A percentile compares a stretch with the other conserved stretches of the same genome.
phyloP scores from a whole-genome alignment of 64 coral and sea anemone genomes.

The Pocillopora damicornis region DNA sequence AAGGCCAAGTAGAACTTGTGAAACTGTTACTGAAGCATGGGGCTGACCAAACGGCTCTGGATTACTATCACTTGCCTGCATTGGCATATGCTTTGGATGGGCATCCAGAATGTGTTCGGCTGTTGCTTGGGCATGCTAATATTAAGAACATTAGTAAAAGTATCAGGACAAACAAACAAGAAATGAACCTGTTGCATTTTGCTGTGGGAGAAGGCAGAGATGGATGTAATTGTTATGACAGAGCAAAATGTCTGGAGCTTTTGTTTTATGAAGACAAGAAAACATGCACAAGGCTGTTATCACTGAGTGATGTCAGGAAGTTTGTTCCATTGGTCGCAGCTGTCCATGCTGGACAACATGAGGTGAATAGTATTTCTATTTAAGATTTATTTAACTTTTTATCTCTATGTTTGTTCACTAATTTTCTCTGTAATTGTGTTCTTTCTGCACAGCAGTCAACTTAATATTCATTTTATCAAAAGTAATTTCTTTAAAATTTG shows the following conservation, averaged over 20 bases:
- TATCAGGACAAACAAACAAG: slow-evolving; percentile 29
- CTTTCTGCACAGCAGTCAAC: too few relatives aligned
- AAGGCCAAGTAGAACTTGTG: slow-evolving; percentile 66
- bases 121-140: slow-evolving; percentile 46
- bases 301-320: slow-evolving; percentile 39
- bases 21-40: slow-evolving; percentile 65
- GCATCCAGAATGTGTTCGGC: slow-evolving; percentile 62
- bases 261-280: slow-evolving; percentile 74
- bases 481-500: too few relatives aligned
- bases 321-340: slow-evolving; percentile 72
- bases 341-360: slow-evolving; percentile 75
- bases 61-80: slow-evolving; percentile 59
- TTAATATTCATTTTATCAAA: too few relatives aligned
- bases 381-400: too few relatives aligned
- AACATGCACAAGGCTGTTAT: slow-evolving; percentile 34
- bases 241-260: slow-evolving; percentile 69
- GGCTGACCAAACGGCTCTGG: slow-evolving; percentile 44
- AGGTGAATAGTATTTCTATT: slow-evolving; percentile 32
- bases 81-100: slow-evolving; percentile 79
- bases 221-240: slow-evolving; percentile 9
- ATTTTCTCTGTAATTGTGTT: too few relatives aligned
- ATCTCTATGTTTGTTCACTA: too few relatives aligned
- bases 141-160: slow-evolving; percentile 53
- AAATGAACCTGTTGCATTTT: slow-evolving; percentile 87
- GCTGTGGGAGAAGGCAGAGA: slow-evolving; percentile 57